Evolutionary conservation across 1,140 invertebrate species (phyloP).

Genomic region (Diorhabda carinulata): DNA sequence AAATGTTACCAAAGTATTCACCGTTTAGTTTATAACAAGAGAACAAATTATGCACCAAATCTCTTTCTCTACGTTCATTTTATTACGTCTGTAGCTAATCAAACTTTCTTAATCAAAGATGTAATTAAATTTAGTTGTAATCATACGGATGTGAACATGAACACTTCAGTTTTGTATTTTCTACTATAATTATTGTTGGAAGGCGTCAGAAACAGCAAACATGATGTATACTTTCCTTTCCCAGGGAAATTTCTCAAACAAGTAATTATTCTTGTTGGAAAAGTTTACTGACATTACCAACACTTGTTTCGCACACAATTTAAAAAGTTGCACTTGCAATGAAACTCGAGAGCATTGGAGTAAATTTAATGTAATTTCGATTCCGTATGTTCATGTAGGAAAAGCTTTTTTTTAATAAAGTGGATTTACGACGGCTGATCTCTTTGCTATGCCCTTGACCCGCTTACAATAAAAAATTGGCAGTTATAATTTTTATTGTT

Average conservation of each 20-base stretch:
- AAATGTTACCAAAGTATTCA: too few species aligned
- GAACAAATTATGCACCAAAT: neutral
- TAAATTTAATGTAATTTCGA: too few species aligned
- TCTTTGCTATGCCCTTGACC: too few species aligned
- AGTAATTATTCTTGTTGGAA: conserved; percentile 5
- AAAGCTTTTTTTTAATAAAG: too few species aligned
- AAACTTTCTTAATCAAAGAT: conserved; percentile 14
- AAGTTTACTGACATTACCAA: neutral
- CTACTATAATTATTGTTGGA: conserved; percentile 9
- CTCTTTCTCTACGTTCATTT: neutral
- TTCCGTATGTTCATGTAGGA: too few species aligned
- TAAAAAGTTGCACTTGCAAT: conserved; percentile 2
- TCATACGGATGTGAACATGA: conserved; percentile 8
- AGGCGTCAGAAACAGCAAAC: neutral
- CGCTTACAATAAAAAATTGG: too few species aligned
- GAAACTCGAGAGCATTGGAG: neutral
- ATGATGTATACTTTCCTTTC: neutral
- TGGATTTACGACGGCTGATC: too few species aligned
- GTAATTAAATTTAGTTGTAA: conserved; percentile 14
- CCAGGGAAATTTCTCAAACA: neutral
- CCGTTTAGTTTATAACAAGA: neutral
- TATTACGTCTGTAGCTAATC: conserved; percentile 3
- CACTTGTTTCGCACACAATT: neutral
- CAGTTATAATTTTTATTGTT: too few species aligned
- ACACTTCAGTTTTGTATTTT: conserved; percentile 10